These are phyloP conservation scores for Mechanitis mazaeus DNA, from an alignment of 2,888 invertebrate species.

Conservation along the genomic window DNA sequence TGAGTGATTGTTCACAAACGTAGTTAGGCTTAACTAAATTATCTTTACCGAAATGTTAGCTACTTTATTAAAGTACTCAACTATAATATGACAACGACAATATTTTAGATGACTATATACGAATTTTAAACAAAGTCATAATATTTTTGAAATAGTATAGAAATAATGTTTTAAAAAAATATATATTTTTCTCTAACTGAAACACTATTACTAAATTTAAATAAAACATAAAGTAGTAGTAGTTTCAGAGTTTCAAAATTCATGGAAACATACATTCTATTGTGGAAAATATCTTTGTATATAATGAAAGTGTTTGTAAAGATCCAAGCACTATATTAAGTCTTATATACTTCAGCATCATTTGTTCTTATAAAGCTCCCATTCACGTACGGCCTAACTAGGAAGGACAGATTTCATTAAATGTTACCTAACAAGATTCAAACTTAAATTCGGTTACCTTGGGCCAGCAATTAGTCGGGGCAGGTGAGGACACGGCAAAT, in stretches of 20 bases:
- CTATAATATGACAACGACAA: neutral
- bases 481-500: slow-evolving; percentile 60
- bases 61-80: neutral
- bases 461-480: slow-evolving; percentile 53
- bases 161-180: no score
- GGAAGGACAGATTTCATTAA: slow-evolving; percentile 62
- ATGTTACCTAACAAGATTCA: slow-evolving; percentile 62
- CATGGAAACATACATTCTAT: no score
- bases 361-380: slow-evolving; percentile 28
- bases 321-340: slow-evolving; percentile 16
- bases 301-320: slow-evolving; percentile 9
- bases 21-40: neutral
- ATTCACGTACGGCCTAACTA: slow-evolving; percentile 47
- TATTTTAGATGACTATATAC: no score
- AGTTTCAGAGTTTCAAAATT: no score
- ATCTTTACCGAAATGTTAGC: neutral
- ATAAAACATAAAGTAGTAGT: no score
- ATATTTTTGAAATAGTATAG: no score
- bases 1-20: slow-evolving; percentile 13
- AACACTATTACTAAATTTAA: no score
- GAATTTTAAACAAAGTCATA: no score
- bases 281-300: neutral
- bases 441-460: slow-evolving; percentile 67
- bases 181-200: no score
- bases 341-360: slow-evolving; percentile 17